Evolutionary conservation across 2,113 vertebrate species (phyloP), one percentile per base, ranked within the genome.

Genomic region (Buteo buteo): DNA sequence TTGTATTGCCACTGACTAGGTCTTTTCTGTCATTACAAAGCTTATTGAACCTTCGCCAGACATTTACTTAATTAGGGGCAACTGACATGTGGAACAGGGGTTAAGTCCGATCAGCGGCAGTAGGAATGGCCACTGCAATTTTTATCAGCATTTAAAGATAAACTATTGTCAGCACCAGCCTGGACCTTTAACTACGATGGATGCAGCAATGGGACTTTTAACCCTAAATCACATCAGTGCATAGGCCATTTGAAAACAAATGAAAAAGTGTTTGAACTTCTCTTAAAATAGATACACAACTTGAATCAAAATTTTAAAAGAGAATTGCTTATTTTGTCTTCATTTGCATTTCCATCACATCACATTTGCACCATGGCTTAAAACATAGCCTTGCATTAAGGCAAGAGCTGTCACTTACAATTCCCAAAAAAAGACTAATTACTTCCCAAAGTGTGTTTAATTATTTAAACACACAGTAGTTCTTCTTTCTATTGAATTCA

Each of bases 71-170:
- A 93, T 82, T 76, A 87, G 36, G 31, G 34, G 6, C 25, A 76
- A 76, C 25, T 66, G 26, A 59, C 64, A 64, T 13, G 42, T 45
- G 62, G 45, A 79, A 71, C 17, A 57, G 31, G 13, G 21, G 11
- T 86, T 91, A 93, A 93, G 14, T 64, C 31, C 3, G 0, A 71
- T 67, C 69, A 61, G 14, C 7, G 3, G 34, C 5, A 2, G 34
- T 61, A 82, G 38, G 54, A 89, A 86, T 17, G 6, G 17, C 65
- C 61, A 36, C 24, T 54, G 54, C 45, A 82, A 82, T 62, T 89
- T 81, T 91, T 91, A 82, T 78, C 86, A 93, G n/a, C 32, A n/a
- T 71, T 94, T 89, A 59, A 74, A 88, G 74, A 80, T n/a, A 72
- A 92, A 62, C 36, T 49, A 20, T 12, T 45, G 61, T 50, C 54